Conservation (phyloP, 2,113 vertebrate species). For the Anguilla rostrata region DNA sequence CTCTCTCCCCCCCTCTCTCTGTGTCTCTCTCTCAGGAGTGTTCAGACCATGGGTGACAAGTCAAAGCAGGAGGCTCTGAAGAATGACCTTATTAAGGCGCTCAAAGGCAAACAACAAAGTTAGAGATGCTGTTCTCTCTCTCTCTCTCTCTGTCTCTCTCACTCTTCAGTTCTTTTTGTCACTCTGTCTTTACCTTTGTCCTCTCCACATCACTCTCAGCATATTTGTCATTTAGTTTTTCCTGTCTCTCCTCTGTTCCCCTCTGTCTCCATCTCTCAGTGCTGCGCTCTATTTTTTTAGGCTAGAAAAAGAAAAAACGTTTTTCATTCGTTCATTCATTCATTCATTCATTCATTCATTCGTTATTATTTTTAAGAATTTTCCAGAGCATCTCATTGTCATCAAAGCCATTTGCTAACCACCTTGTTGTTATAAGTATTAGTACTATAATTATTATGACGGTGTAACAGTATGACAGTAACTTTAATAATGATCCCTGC, state of each 20-base stretch:
- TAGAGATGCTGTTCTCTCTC: constrained; percentile 62
- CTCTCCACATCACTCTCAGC: neutral
- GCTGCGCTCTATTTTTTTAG: constrained; percentile 63
- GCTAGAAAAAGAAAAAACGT: constrained; percentile 51
- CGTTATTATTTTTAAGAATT: neutral
- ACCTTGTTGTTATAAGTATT: constrained; percentile 46
- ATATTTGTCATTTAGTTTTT: constrained; percentile 1
- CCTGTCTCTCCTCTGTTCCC: constrained; percentile 9
- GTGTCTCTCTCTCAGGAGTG: constrained; percentile 76
- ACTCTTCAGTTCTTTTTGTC: neutral
- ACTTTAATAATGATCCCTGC: constrained; percentile 50
- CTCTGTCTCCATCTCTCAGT: constrained; percentile 48
- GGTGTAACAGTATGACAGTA: constrained; percentile 53
- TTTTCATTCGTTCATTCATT: constrained; percentile 24
- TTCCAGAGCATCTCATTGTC: constrained; percentile 49
- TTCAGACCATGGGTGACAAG: constrained; percentile 91
- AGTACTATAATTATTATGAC: constrained; percentile 60
- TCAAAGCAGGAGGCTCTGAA: constrained; percentile 94
- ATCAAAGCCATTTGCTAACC: constrained; percentile 57
- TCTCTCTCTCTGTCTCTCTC: constrained; percentile 27
- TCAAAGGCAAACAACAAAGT: constrained; percentile 95
- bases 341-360: constrained; percentile 3
- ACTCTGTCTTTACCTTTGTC: constrained; percentile 2
- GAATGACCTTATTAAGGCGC: constrained; percentile 89
- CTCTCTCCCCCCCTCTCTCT: constrained; percentile 21